Evolutionary conservation across 2,888 invertebrate genomes (phyloP).

Genomic region (Linyphia triangularis): DNA sequence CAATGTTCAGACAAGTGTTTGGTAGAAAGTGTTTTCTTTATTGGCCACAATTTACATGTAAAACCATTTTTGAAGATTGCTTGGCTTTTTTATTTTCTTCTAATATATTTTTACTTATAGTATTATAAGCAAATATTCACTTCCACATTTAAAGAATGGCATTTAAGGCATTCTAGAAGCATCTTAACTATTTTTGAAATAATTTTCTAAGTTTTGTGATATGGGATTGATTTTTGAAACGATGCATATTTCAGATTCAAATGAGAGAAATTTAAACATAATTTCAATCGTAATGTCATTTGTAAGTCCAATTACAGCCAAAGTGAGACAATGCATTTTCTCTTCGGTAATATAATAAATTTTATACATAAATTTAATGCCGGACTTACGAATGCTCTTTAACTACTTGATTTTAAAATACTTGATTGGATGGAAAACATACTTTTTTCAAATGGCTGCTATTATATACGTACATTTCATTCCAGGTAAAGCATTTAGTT

Average conservation of each 20-base stretch:
- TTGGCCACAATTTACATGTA: no score
- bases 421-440: not conserved
- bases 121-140: not conserved
- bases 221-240: constrained; percentile 62
- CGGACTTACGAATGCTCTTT: constrained; percentile 27
- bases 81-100: not conserved
- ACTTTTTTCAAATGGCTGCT: constrained; percentile 73
- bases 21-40: no score
- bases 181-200: constrained; percentile 49
- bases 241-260: not conserved
- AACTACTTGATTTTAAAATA: not conserved
- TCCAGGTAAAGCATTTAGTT: not conserved
- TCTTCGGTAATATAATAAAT: not conserved
- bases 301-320: constrained; percentile 59
- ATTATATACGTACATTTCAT: not conserved
- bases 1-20: no score
- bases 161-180: constrained; percentile 72
- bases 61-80: not conserved
- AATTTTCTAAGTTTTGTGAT: constrained; percentile 39
- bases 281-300: not conserved
- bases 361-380: not conserved
- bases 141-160: constrained; percentile 63
- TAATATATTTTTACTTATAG: not conserved
- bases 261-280: not conserved
- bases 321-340: constrained; percentile 65